Percentiles rank a stretch among this genome's conserved stretches.
These are phyloP conservation scores for Dinoponera quadriceps DNA, from an alignment of 1,140 invertebrate genomes.

Conservation along the genomic window DNA sequence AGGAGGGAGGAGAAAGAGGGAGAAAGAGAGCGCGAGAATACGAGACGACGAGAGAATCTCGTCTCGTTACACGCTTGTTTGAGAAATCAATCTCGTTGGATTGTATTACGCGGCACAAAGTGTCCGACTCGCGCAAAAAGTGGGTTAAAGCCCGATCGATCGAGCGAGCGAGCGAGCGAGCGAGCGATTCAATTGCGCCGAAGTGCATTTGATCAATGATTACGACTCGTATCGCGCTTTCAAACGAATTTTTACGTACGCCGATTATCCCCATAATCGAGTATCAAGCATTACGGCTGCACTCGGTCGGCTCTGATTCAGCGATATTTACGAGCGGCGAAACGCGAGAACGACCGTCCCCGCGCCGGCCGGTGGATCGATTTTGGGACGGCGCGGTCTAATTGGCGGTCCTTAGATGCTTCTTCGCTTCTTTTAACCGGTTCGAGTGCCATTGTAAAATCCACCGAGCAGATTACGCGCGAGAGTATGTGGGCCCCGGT, in stretches of 20 bases:
- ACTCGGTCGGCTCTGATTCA: background rate
- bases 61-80: constrained; percentile 76
- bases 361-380: background rate
- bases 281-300: background rate
- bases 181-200: background rate
- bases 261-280: background rate
- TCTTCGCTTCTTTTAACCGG: constrained; percentile 36
- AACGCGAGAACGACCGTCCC: background rate
- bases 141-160: background rate
- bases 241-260: background rate
- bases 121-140: constrained; percentile 34
- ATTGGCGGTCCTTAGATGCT: background rate
- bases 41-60: constrained; percentile 76
- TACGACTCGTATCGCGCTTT: background rate
- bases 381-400: background rate
- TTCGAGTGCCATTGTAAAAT: constrained; percentile 72
- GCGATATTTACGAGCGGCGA: background rate
- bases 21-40: constrained; percentile 49
- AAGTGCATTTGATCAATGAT: background rate
- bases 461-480: constrained; percentile 63
- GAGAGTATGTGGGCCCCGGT: constrained; percentile 47
- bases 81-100: constrained; percentile 82
- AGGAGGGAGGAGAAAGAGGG: background rate
- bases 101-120: constrained; percentile 78
- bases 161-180: background rate